phyloP scores from a whole-genome alignment of 2,113 vertebrate genomes.

The Echinops telfairi region DNA sequence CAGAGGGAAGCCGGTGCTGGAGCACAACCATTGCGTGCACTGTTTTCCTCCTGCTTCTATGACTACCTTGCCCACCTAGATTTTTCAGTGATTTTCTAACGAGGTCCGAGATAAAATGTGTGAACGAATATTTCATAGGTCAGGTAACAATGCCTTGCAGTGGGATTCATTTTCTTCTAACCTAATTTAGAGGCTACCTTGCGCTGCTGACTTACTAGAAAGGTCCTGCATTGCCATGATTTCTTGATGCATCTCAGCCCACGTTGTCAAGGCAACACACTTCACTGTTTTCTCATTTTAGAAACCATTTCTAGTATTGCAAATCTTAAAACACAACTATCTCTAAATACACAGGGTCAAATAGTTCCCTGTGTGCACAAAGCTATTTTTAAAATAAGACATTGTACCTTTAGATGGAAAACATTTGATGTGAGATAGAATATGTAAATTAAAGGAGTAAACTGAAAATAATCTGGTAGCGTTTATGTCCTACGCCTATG shows the following conservation, averaged over 20 bases:
- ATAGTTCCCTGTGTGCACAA: constrained; percentile 70
- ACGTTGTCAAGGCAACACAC: constrained; percentile 87
- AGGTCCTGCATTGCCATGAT: constrained; percentile 67
- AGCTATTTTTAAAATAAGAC: constrained; percentile 79
- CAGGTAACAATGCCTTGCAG: constrained; percentile 65
- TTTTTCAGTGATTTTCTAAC: constrained; percentile 73
- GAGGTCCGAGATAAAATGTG: constrained; percentile 62
- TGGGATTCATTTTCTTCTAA: constrained; percentile 79
- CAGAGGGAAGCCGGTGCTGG: not conserved
- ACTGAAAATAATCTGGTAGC: constrained; percentile 75
- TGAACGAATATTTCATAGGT: constrained; percentile 72
- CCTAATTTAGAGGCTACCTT: constrained; percentile 74
- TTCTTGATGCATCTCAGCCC: constrained; percentile 70
- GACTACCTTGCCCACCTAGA: constrained; percentile 2
- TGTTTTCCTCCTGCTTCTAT: constrained; percentile 9
- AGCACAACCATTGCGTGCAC: not conserved
- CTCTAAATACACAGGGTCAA: constrained; percentile 77
- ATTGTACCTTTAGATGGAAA: constrained; percentile 67
- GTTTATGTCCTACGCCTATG: constrained; percentile 59
- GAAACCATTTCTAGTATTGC: constrained; percentile 78
- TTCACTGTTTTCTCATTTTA: constrained; percentile 62
- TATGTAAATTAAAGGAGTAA: constrained; percentile 77
- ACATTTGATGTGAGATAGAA: constrained; percentile 72
- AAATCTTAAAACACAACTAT: constrained; percentile 76
- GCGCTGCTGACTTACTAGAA: constrained; percentile 49